Evolutionary conservation across 2,888 invertebrate genomes (phyloP), one percentile per base, ranked within the genome.

Genomic region (Pecten maximus): DNA sequence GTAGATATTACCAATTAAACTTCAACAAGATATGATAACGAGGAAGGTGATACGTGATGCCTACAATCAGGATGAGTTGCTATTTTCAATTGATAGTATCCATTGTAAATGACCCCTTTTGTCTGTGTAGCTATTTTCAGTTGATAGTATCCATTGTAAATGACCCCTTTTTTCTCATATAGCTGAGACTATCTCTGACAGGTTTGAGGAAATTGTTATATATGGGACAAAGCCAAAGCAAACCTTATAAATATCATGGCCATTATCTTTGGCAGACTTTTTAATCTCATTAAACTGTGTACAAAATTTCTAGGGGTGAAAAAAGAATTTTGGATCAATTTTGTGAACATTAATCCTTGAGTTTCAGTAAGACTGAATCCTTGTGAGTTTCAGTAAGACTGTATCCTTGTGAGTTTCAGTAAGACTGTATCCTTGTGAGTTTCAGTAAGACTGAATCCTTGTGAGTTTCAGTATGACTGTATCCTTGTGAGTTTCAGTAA

Each of bases 241-340:
- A n/a, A 6, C 74, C 74, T 74, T 74, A 74, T 74, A 74, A 74
- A 74, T 74, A 74, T 74, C 35, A 10, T 12, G 74, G 74, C 74
- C 16, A 74, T 74, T 74, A 74, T 74, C 74, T 74, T 10, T 74
- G 74, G 74, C 74, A 74, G 74, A 74, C 74, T 74, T 74, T 10
- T 74, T 74, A 74, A 74, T 74, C 74, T 74, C 35, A 35, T 74
- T 74, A 74, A 35, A 74, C 74, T 74, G 23, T 35, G 19, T 12
- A 3, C 3, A 74, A 28, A 74, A 35, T 74, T 74, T 28, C 23
- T 0, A 28, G 74, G 4, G 74, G 74, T 23, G 23, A 35, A 74
- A 35, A 12, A 35, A 0, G 35, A 23, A 74, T 74, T 74, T 35
- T 74, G 74, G 74, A 74, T 74, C 74, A 28, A 74, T 74, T 74